Evolutionary conservation across 2,113 vertebrate genomes (phyloP).

Genomic region (Notarius quadriscutis): DNA sequence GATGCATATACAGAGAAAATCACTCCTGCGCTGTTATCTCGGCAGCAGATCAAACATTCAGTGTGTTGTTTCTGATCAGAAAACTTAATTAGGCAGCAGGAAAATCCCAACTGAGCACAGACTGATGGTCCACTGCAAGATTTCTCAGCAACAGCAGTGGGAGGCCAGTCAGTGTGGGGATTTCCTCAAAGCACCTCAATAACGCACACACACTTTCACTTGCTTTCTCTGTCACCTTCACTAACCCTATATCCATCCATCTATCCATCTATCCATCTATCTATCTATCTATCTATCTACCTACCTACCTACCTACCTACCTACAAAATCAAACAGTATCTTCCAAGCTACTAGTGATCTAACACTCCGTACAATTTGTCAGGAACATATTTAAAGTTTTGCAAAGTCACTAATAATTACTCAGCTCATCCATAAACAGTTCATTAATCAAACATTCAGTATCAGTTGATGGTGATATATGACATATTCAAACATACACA

Average conservation of each 20-base stretch:
- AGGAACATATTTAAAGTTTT: not conserved
- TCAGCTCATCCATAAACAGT: not conserved
- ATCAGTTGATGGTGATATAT: not conserved
- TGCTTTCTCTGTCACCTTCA: not conserved
- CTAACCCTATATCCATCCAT: not conserved
- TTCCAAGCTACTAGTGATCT: not conserved
- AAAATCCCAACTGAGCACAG: slow-evolving; percentile 56
- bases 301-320: not conserved
- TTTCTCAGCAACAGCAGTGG: slow-evolving; percentile 57
- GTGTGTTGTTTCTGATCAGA: slow-evolving; percentile 28
- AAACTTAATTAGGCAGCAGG: slow-evolving; percentile 48
- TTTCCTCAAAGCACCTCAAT: slow-evolving; percentile 25
- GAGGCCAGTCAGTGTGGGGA: slow-evolving; percentile 56
- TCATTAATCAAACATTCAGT: not conserved
- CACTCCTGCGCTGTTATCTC: not conserved
- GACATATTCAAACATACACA: not conserved
- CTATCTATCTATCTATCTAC: slow-evolving; percentile 15
- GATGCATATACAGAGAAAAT: not conserved
- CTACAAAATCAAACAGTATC: too few relatives aligned
- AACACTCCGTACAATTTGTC: not conserved
- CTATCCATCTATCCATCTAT: slow-evolving; percentile 15
- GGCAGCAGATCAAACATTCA: not conserved
- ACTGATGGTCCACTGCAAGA: slow-evolving; percentile 59
- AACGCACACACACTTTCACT: slow-evolving; percentile 3
- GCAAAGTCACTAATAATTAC: not conserved